Evolutionary conservation across 2,113 vertebrate genomes (phyloP), one percentile per base, ranked within the genome.

Genomic region (Pardalotus punctatus): DNA sequence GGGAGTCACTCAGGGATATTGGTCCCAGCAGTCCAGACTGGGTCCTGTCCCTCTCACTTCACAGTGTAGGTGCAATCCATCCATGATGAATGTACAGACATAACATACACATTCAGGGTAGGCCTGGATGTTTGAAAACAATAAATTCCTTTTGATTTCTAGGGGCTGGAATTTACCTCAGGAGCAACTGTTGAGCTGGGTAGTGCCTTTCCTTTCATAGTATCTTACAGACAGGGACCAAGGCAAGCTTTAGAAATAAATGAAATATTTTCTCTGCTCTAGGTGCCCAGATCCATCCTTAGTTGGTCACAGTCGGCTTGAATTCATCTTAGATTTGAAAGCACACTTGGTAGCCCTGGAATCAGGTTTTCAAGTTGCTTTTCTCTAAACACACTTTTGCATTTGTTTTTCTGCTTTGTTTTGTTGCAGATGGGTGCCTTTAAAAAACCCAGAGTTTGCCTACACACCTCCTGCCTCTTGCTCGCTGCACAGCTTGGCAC

Each of bases 31-130:
- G 43, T 33, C 47, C 35, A 20, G 17, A 18, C 3, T n/a, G 23
- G 40, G 29, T 38, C 20, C 51, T 72, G 22, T 23, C 36, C 40
- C 36, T 38, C 51, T 61, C 40, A 6, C 3, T 35, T 8, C 6
- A 42, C 62, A 5, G 51, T 5, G 53, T 9, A 48, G 40, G 36
- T 70, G 28, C 40, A 42, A 54, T 27, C 36, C 36, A n/a, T 60
- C 56, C 56, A 3, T 0, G 5, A 18, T 35, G 71, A 42, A 11
- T 21, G 47, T 22, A 6, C 8, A 16, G 38, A 35, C 0, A 0
- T 13, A 22, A 38, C 2, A 0, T 7, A 14, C 20, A 27, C 5
- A 0, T 31, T 77, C 8, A 23, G 6, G 12, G 17, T 31, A 60
- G 38, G 20, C 36, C 54, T 69, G 60, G 23, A 4, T 78, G 29